Percentiles rank a stretch among this genome's conserved stretches.
phyloP scores from a whole-genome alignment of 2,888 invertebrate species.

The Tipula unca region DNA sequence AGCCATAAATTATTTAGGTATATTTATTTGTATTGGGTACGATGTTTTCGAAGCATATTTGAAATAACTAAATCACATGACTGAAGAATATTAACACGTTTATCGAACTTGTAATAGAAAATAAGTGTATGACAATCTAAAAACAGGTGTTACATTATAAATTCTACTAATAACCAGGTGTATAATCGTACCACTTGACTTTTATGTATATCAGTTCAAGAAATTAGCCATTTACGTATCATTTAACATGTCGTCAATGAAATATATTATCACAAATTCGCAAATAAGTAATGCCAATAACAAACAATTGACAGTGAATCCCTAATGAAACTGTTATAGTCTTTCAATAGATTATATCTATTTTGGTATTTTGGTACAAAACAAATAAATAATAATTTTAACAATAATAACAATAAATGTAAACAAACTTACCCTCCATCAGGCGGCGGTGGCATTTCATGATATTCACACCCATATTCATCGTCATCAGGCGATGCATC shows the following conservation, averaged over 20 bases:
- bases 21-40: no score
- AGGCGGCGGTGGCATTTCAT: constrained; percentile 67
- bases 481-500: constrained; percentile 56
- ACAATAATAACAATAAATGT: neutral
- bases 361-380: neutral
- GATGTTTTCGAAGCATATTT: no score
- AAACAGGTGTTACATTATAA: neutral
- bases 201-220: neutral
- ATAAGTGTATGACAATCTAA: neutral
- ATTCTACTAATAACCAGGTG: neutral
- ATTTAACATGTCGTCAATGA: neutral
- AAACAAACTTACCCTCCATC: constrained; percentile 82
- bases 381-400: neutral
- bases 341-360: neutral
- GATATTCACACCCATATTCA: constrained; percentile 58
- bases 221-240: neutral
- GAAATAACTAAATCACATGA: neutral
- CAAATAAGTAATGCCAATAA: neutral
- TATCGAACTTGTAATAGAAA: neutral
- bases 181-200: neutral
- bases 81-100: neutral
- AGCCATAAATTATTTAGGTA: no score
- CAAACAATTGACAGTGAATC: neutral
- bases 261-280: neutral
- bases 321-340: neutral